Base-by-base conservation (phyloP, 37 sponge, comb jelly and placozoan species). In the Ianthella basta region DNA sequence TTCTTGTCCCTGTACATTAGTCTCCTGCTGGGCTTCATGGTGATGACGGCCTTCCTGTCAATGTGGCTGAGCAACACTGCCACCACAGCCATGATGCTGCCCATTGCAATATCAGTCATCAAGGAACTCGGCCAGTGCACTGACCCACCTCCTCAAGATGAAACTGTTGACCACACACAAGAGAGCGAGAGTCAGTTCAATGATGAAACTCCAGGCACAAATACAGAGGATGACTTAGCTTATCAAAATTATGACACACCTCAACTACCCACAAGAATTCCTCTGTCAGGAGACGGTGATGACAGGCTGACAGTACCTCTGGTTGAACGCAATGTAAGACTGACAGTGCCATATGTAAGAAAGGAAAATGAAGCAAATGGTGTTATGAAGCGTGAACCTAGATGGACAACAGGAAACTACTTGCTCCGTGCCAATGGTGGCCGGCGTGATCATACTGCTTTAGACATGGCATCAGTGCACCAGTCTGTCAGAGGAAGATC, bases 31-130 rank as follows among this genome's bases (percentile, higher is more conserved):
- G 96, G 98, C 15, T 93, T 95, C 86, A 97, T 97, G 91, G 24
- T 65, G 33, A 85, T 88, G 0, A 95, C 98, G 15, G 96, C 88
- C 41, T 95, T 95, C 79, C 85, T 95, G 19, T 97, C 98, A 14
- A 97, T 97, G 98, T 97, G 96, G 94, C 91, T 97, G 50, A 97
- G 98, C 72, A 97, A 97, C 92, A 95, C 98, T 23, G 98, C 98
- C n/a, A 93, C 92, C 30, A 85, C 95, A 63, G 98, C 98, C 74
- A 95, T 97, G 96, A 97, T 97, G 98, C 81, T 97, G 24, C 95
- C 98, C 33, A 97, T 97, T 59, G 90, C 92, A 32, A 90, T 92
- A 34, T 92, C 92, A 25, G 92, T 95, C 53, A 86, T 95, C 36
- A 70, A 66, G 57, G 89, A 92, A 54, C 65, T 92, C 12, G 78